Evolutionary conservation across 2,888 invertebrate species (phyloP).

Genomic region (Petrolisthes manimaculis): DNA sequence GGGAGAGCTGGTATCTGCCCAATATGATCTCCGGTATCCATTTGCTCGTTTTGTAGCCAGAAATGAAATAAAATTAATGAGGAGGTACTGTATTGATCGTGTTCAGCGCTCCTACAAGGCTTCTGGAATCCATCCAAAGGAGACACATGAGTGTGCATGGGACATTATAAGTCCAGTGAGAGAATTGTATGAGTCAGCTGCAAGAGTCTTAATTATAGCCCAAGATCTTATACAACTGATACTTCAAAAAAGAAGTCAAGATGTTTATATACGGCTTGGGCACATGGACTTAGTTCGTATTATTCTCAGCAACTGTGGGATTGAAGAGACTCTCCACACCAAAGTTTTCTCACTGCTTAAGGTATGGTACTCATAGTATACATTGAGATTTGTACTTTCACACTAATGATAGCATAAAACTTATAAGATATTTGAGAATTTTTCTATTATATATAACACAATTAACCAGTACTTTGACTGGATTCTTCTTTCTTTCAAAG

Average conservation of each 20-base stretch:
- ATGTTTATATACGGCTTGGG: conserved; percentile 43
- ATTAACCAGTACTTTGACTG: too few relatives aligned
- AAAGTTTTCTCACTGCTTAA: conserved; percentile 46
- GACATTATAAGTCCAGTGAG: conserved; percentile 87
- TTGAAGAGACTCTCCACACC: conserved; percentile 42
- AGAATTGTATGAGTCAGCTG: conserved; percentile 67
- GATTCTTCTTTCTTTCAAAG: too few relatives aligned
- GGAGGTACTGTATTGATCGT: conserved; percentile 87
- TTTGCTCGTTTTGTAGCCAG: conserved; percentile 87
- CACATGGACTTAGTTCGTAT: conserved; percentile 48
- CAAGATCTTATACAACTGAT: conserved; percentile 58
- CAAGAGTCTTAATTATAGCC: conserved; percentile 54
- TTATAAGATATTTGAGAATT: not conserved
- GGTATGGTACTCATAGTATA: conserved; percentile 22
- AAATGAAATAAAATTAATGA: conserved; percentile 81
- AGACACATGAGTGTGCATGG: conserved; percentile 91
- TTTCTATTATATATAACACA: too few relatives aligned
- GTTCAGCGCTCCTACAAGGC: conserved; percentile 83
- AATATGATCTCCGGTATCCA: conserved; percentile 85
- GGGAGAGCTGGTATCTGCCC: conserved; percentile 86
- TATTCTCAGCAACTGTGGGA: conserved; percentile 46
- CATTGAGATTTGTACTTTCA: not conserved
- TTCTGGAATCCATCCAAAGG: conserved; percentile 86
- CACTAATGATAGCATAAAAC: not conserved
- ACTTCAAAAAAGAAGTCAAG: conserved; percentile 30